phyloP scores from a whole-genome alignment of 2,888 invertebrate species.

The Pegoplata infirma region DNA sequence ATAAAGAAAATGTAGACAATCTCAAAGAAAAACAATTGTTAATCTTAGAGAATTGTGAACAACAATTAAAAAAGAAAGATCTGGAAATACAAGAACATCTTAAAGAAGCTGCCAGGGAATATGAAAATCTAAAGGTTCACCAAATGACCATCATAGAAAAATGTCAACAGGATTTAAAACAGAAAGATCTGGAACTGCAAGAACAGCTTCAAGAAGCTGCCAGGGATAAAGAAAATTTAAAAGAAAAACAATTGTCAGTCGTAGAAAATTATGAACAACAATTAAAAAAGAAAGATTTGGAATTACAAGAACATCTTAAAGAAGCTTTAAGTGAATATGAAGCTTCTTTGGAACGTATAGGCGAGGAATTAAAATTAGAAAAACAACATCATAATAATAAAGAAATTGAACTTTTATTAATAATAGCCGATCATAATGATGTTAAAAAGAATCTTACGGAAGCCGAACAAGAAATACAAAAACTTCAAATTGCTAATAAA shows the following conservation, averaged over 20 bases:
- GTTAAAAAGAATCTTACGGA: conserved; percentile 50
- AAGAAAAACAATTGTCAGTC: conserved; percentile 15
- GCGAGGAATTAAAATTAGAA: conserved; percentile 49
- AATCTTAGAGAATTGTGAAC: conserved; percentile 45
- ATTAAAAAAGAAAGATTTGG: conserved; percentile 42
- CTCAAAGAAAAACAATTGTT: conserved; percentile 26
- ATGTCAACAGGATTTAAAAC: too few species aligned
- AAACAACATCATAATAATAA: conserved; percentile 51
- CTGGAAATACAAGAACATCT: conserved; percentile 46
- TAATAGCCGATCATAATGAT: conserved; percentile 55
- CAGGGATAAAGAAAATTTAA: conserved; percentile 16
- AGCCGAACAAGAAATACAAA: conserved; percentile 27
- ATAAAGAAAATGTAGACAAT: conserved; percentile 29
- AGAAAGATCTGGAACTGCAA: too few species aligned
- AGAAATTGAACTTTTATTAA: conserved; percentile 54
- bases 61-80: conserved; percentile 42
- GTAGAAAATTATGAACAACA: conserved; percentile 51
- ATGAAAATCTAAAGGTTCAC: too few species aligned
- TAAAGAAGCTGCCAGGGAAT: conserved; percentile 37
- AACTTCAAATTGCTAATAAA: conserved; percentile 25
- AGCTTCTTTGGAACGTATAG: conserved; percentile 41
- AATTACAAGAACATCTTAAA: conserved; percentile 44
- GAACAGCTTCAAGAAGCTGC: too few species aligned
- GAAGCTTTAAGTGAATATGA: conserved; percentile 42
- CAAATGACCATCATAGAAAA: too few species aligned